Conservation (phyloP, 2,113 vertebrate species). For the Dissostichus mawsoni region DNA sequence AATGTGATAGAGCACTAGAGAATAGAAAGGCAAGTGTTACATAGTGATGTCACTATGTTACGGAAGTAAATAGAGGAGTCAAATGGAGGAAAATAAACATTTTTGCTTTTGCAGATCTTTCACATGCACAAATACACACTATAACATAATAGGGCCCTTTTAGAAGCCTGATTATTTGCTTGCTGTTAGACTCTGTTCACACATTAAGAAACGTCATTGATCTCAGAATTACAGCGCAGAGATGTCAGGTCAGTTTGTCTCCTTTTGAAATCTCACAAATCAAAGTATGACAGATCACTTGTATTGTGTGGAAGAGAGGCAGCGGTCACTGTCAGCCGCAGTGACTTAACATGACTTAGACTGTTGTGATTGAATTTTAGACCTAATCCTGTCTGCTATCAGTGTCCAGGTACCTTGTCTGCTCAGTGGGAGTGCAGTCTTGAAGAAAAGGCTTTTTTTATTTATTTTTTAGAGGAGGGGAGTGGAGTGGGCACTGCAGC, state of each 20-base stretch:
- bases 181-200: conserved; percentile 30
- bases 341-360: conserved; percentile 76
- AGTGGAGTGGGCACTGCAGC: conserved; percentile 76
- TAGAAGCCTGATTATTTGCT: background rate
- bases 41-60: too few species aligned
- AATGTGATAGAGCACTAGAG: too few species aligned
- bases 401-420: conserved; percentile 74
- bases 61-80: too few species aligned
- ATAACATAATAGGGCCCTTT: too few species aligned
- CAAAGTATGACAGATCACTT: conserved; percentile 64
- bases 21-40: too few species aligned
- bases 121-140: too few species aligned
- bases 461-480: conserved; percentile 39
- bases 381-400: conserved; percentile 75
- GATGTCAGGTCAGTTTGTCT: conserved; percentile 33
- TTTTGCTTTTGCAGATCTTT: too few species aligned
- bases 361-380: conserved; percentile 75
- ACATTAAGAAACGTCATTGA: conserved; percentile 53
- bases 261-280: conserved; percentile 60
- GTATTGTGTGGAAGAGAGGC: conserved; percentile 50
- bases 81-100: too few species aligned
- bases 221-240: conserved; percentile 43
- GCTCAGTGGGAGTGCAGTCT: conserved; percentile 65
- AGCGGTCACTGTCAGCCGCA: conserved; percentile 60
- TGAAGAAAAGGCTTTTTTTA: conserved; percentile 26